These are phyloP conservation scores for Limosa lapponica DNA, from an alignment of 2,797 vertebrate species.

Conservation along the genomic window DNA sequence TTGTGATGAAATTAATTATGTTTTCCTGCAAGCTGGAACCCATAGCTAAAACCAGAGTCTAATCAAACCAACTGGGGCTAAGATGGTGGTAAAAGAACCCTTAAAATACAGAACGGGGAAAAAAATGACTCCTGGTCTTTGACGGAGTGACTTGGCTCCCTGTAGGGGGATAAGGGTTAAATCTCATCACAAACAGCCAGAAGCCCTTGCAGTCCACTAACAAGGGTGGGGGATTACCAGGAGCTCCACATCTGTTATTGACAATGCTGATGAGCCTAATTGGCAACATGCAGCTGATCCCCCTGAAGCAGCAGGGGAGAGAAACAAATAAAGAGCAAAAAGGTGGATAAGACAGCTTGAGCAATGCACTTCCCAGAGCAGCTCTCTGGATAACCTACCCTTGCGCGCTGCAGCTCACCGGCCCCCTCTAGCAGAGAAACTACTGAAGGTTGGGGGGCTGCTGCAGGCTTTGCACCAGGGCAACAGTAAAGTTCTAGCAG, in stretches of 20 bases:
- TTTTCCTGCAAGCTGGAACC: conserved; percentile 14
- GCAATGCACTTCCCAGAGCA: not conserved
- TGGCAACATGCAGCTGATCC: conserved; percentile 63
- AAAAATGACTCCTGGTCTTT: not conserved
- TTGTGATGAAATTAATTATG: conserved; percentile 69
- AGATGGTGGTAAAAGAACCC: not conserved
- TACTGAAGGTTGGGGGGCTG: rapidly evolving
- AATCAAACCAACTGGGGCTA: conserved; percentile 6
- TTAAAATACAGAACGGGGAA: not conserved
- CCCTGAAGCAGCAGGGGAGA: conserved; percentile 47
- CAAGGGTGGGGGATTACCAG: conserved; percentile 53
- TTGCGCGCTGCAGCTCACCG: not conserved
- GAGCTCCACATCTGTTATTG: conserved; percentile 66
- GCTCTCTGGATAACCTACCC: not conserved
- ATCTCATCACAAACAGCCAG: conserved; percentile 55
- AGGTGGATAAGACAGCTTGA: not conserved
- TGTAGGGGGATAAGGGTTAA: conserved; percentile 12
- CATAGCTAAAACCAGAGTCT: not conserved
- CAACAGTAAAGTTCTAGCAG: rapidly evolving
- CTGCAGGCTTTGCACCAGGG: rapidly evolving
- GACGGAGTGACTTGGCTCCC: not conserved
- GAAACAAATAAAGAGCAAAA: conserved; percentile 46
- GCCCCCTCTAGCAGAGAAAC: not conserved
- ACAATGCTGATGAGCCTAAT: conserved; percentile 69
- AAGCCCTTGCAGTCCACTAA: conserved; percentile 51